Conservation (phyloP, 2,797 vertebrate species). For the Bucorvus abyssinicus region DNA sequence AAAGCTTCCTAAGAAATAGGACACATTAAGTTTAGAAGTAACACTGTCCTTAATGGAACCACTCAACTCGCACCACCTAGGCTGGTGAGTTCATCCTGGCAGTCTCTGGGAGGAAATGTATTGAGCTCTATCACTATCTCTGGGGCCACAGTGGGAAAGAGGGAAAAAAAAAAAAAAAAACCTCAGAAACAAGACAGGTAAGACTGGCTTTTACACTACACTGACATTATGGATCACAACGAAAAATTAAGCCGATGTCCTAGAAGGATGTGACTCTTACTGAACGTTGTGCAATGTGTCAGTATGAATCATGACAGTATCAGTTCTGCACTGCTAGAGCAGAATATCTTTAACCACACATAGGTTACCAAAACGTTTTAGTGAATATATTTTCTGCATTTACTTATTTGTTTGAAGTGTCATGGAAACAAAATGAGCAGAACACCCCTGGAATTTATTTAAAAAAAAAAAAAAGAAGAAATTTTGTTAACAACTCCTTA, state of each 20-base stretch:
- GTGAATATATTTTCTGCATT: not conserved
- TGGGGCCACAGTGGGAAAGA: not conserved
- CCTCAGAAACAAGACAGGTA: not conserved
- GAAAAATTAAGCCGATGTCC: conserved; percentile 19
- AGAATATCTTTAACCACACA: not conserved
- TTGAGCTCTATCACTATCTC: not conserved
- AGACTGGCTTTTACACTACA: not conserved
- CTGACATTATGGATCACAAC: conserved; percentile 24
- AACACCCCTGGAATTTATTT: not conserved
- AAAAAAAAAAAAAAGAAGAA: not conserved
- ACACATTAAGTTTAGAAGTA: not conserved
- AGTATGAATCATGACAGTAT: conserved; percentile 7
- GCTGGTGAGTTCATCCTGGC: not conserved
- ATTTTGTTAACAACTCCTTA: not conserved
- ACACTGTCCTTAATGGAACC: not conserved
- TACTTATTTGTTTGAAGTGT: not conserved
- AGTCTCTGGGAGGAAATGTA: not conserved
- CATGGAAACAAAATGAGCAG: not conserved
- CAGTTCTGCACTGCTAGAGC: conserved; percentile 1
- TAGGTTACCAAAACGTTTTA: not conserved
- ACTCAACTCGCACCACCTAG: rapidly evolving
- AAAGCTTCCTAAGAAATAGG: not conserved
- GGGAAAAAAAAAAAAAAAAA: not conserved
- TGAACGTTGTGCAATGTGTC: conserved; percentile 28
- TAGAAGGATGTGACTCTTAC: not conserved